Evolutionary conservation across 92 coral and sea anemone species (phyloP), one percentile per base, ranked within the genome.

Genomic region (Pocillopora grandis): DNA sequence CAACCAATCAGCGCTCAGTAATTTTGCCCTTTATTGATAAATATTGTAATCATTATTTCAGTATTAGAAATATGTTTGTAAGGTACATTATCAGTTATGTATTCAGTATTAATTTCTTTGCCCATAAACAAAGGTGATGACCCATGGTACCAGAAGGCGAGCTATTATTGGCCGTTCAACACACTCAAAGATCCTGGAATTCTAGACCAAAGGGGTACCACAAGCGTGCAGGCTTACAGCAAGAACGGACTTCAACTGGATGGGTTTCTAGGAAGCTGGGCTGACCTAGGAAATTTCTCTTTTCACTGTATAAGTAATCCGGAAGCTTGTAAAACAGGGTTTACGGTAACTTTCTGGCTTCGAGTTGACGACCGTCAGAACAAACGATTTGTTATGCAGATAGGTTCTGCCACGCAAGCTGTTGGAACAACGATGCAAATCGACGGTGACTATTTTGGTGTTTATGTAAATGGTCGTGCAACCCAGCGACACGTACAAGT

Each of bases 321-420:
- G 66, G 91, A 87, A 31, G 21, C 48, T 9, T 95, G 98, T 71
- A 64, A 82, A 23, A 71, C 66, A 35, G 98, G 98, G 0, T 95
- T 95, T 57, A 93, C 98, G 2, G 75, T 92, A 18, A 58, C 91
- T 9, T 92, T 95, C 61, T 95, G 98, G 98, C 58, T 91, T 58
- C 86, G 87, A 71, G 79, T 91, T 11, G 76, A 85, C 36, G 74
- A 83, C 0, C 52, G 48, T 49, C 70, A 49, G 9, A 12, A 62
- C 7, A 49, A 52, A 37, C 81, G 75, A 48, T 78, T 91, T 1
- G 72, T 95, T 18, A 69, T 95, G 16, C 95, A 94, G 57, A 85
- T 90, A 15, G 92, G 94, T 6, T 58, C 93, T 18, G 82, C 72
- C 1, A 72, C 59, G 33, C 72, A 31, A 17, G 89, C 98, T 9